A percentile compares a stretch with the other conserved stretches of the same genome.
phyloP scores from a whole-genome alignment of 2,797 vertebrate genomes.

The Melanotaenia maccullochi region DNA sequence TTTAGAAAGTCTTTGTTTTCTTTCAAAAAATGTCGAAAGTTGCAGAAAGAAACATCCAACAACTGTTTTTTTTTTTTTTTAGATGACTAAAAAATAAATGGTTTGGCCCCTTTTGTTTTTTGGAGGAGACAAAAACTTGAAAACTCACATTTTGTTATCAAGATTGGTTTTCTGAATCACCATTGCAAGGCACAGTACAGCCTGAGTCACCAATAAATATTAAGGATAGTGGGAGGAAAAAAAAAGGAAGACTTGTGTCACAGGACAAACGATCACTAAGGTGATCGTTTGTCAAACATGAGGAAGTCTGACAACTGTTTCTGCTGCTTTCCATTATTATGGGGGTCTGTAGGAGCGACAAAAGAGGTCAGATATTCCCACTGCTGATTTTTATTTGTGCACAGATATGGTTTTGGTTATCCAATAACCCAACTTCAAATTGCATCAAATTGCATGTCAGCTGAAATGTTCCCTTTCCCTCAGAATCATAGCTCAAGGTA shows the following conservation, averaged over 20 bases:
- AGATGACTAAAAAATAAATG: background rate
- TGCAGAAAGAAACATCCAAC: background rate
- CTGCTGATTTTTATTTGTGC: slow-evolving; percentile 45
- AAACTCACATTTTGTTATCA: background rate
- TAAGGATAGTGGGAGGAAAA: background rate
- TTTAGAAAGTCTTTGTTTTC: background rate
- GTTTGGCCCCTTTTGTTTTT: background rate
- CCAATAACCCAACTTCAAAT: slow-evolving; percentile 44
- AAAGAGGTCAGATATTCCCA: slow-evolving; percentile 17
- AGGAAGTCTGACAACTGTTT: background rate
- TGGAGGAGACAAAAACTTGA: background rate
- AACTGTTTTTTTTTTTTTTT: no score
- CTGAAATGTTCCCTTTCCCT: slow-evolving; percentile 38
- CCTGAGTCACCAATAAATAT: background rate
- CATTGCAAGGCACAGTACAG: background rate
- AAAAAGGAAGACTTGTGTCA: background rate
- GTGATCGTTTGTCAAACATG: background rate
- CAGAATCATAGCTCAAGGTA: slow-evolving; percentile 51
- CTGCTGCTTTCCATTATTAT: slow-evolving; percentile 7
- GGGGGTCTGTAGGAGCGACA: slow-evolving; percentile 25
- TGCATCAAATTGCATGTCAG: slow-evolving; percentile 46
- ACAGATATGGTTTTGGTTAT: slow-evolving; percentile 42
- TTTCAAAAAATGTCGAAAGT: background rate
- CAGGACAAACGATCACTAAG: background rate
- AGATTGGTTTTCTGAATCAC: background rate